Base-by-base conservation (phyloP, 2,113 vertebrate genomes). In the Donacobius atricapilla region DNA sequence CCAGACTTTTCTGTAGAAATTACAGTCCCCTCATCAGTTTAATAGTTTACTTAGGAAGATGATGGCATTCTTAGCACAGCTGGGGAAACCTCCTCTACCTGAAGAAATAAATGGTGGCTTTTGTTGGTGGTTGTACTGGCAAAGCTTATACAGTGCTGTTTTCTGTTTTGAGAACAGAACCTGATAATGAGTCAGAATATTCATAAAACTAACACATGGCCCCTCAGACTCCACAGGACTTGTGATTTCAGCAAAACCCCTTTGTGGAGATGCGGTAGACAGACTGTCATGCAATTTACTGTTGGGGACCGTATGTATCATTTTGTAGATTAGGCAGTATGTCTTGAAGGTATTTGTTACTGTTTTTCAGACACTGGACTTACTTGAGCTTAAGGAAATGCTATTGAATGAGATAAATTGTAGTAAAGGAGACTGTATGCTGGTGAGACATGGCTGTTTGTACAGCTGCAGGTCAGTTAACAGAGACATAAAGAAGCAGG, bases 381-480 rank as follows among this genome's bases (percentile, higher is more conserved):
- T 69, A 31, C 9, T 93, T 70, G 69, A 79, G 57, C 35, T 83
- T 39, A 18, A 76, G 78, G 51, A 83, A 88, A 21, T 87, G 58
- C 57, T 91, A 17, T 33, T 83, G 86, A 92, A 66, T 5, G 70
- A 82, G 71, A 81, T 37, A 80, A 83, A 90, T 70, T 76, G 64
- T 47, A 28, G 42, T 58, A 48, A 81, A 70, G 91, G 45, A 80
- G 70, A 8, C 25, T 66, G 75, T 60, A 31, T 63, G 80, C 87
- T 94, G 58, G 89, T 93, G 83, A 57, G 93, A 82, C 89, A 33
- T 22, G 92, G 93, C 63, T 95, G 89, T 97, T 97, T 96, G 78
- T 90, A 82, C 85, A 93, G 96, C 91, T 96, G 95, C 94, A 83
- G 93, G 79, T 82, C 81, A 58, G 75, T 96, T 95, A 86, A 94